Base-by-base conservation (phyloP, 2,888 invertebrate species). In the Rhogogaster chlorosoma region DNA sequence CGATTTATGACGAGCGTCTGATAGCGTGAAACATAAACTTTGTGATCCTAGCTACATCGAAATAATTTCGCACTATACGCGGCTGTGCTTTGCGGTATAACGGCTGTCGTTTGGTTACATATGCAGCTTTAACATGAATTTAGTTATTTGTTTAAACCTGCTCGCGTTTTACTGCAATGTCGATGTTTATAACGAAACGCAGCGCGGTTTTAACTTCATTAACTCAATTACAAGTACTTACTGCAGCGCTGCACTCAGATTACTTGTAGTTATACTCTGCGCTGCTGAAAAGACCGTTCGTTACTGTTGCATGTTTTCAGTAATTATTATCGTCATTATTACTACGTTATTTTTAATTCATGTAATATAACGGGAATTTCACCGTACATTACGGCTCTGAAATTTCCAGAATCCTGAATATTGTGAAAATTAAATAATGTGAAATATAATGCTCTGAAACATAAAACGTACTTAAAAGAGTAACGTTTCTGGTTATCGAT, bases 151-250 rank as follows among this genome's bases (percentile, higher is more conserved):
- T 71, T 71, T 18, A 71, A 71, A 71, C 38, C 22, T 26, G 38
- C 71, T 36, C 22, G 0, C 22, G n/a, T 38, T n/a, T 1, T n/a
- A 36, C 70, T 2, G 10, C 22, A 22, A 67, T 67, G 32, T 32
- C 71, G 22, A 71, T 71, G 71, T 71, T 71, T 38, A 22, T 26
- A 38, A 67, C 67, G 32, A 67, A 67, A 26, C 38, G 38, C 22
- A 22, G 71, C 42, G 32, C n/a, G 36, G 71, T 42, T 71, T 38
- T 22, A 38, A 22, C 42, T 38, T 22, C 15, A 71, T 71, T 71
- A 71, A 36, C 71, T 71, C 71, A 38, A 71, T 71, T 42, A 71
- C 71, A 22, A n/a, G n/a, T 67, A 67, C 29, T 29, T 29, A 29
- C 15, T 67, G 12, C 12, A 15, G 10, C 18, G n/a, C 61, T 61